Evolutionary conservation across 2,797 vertebrate species (phyloP).

Genomic region (Parauchenoglanis ngamensis): DNA sequence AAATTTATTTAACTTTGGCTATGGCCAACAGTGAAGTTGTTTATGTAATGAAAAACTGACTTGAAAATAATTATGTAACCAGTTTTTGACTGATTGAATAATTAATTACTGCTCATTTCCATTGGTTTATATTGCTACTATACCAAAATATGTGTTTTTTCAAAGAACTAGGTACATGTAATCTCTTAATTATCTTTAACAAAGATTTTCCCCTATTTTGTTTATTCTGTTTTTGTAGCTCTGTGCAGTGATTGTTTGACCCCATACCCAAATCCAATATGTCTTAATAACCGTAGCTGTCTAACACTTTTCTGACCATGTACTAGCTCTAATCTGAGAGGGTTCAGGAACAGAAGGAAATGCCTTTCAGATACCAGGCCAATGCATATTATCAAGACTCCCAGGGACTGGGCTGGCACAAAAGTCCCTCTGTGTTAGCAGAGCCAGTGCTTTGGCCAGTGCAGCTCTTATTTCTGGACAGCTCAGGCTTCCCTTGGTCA

Average conservation of each 20-base stretch:
- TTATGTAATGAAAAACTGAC: neutral
- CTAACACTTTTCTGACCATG: slow-evolving; percentile 12
- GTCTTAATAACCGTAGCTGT: slow-evolving; percentile 4
- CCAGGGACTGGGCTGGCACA: slow-evolving; percentile 42
- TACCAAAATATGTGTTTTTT: neutral
- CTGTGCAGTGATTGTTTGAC: neutral
- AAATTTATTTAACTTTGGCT: neutral
- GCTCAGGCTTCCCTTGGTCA: slow-evolving; percentile 27
- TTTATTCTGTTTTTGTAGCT: neutral
- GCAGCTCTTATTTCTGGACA: slow-evolving; percentile 41
- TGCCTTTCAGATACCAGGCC: slow-evolving; percentile 43
- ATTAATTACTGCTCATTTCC: neutral
- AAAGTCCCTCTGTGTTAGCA: slow-evolving; percentile 53
- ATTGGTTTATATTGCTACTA: neutral
- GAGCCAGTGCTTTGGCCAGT: slow-evolving; percentile 12
- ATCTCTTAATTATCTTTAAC: neutral
- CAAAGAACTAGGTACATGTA: neutral
- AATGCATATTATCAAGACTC: slow-evolving; percentile 41
- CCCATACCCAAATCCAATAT: neutral
- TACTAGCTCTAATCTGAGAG: slow-evolving; percentile 44
- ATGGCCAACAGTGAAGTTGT: neutral
- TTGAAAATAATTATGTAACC: neutral
- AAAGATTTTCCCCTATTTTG: neutral
- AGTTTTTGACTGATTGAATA: neutral
- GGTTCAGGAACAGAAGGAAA: slow-evolving; percentile 46